Base-by-base conservation (phyloP, 2,113 vertebrate genomes). In the Ciconia boyciana region DNA sequence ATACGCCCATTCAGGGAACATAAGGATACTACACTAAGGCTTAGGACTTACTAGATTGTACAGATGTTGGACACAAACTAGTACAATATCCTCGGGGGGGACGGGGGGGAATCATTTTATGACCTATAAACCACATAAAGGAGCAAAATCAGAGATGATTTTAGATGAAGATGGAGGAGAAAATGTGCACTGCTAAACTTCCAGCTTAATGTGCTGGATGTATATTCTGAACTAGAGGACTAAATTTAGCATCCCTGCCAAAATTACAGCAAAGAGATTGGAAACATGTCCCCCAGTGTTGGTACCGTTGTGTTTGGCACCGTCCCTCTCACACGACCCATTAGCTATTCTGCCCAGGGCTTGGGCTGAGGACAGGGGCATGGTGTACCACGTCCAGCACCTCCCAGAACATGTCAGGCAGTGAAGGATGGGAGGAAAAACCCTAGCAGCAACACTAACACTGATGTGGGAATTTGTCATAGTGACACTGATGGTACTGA, bases 401-500 rank as follows among this genome's bases (percentile, higher is more conserved):
- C 44, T 87, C 83, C 51, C 79, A 44, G 79, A 15, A 57, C 2
- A 7, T 4, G 28, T 52, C 94, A 87, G 94, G 94, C 51, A 39
- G 61, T 61, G 93, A 96, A 81, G 64, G 51, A 88, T 69, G 79
- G 87, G 15, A 76, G 83, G 70, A 92, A 78, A 82, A 71, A 20
- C n/a, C 74, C 91, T 18, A 68, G 68, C 62, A 90, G 91, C 93
- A 58, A 95, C 68, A 77, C 48, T 74, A n/a, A 34, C 32, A 2
- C 22, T 19, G 48, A 32, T 28, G 44, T 43, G 87, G 78, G 95
- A 66, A 97, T 97, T 57, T 94, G 78, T 97, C 96, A 90, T 12
- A 65, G 44, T 93, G 96, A 90, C 96, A 90, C 34, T 36, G 66
- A 94, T 68, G 75, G 93, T 29, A 94, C 92, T 78, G 84, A 97